Percentiles rank a stretch among this genome's conserved stretches.
Evolutionary conservation across 2,888 invertebrate genomes (phyloP).

Genomic region (Ennomos fuscantarius): DNA sequence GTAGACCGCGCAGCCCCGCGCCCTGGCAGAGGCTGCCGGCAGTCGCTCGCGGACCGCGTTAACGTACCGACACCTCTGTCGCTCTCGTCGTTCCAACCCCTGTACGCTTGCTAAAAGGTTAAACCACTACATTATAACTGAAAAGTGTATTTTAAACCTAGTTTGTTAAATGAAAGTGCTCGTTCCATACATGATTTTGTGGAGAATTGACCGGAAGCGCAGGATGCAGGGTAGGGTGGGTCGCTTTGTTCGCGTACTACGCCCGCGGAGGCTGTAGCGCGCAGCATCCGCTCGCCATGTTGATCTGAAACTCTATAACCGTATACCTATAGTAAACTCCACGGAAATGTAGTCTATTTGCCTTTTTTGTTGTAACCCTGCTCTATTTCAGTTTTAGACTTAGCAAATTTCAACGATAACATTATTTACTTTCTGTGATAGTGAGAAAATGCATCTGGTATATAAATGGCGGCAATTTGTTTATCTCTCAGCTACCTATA

Average conservation of each 20-base stretch:
- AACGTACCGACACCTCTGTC: slow-evolving; percentile 40
- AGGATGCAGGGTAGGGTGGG: slow-evolving; percentile 63
- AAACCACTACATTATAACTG: slow-evolving; percentile 54
- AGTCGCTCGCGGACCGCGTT: slow-evolving; percentile 81
- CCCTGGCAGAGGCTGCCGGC: slow-evolving; percentile 71
- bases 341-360: slow-evolving; percentile 5
- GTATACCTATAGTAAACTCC: slow-evolving; percentile 15
- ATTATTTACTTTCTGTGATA: slow-evolving; percentile 20
- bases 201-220: slow-evolving; percentile 54
- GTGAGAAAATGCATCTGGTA: slow-evolving; percentile 25
- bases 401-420: slow-evolving; percentile 19
- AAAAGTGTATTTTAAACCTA: slow-evolving; percentile 44
- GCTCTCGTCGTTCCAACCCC: slow-evolving; percentile 43
- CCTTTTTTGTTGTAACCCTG: slow-evolving; percentile 32
- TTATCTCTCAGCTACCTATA: slow-evolving; percentile 23
- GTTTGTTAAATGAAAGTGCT: slow-evolving; percentile 55
- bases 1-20: slow-evolving; percentile 79
- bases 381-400: slow-evolving; percentile 13
- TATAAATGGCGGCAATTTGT: slow-evolving; percentile 14
- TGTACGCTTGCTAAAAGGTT: slow-evolving; percentile 51
- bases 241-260: slow-evolving; percentile 78
- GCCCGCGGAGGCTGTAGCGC: slow-evolving; percentile 78
- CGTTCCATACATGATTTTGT: slow-evolving; percentile 66
- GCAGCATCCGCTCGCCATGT: slow-evolving; percentile 79
- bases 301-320: slow-evolving; percentile 45